Evolutionary conservation across 2,797 vertebrate genomes (phyloP).

Genomic region (Chiroxiphia lanceolata): DNA sequence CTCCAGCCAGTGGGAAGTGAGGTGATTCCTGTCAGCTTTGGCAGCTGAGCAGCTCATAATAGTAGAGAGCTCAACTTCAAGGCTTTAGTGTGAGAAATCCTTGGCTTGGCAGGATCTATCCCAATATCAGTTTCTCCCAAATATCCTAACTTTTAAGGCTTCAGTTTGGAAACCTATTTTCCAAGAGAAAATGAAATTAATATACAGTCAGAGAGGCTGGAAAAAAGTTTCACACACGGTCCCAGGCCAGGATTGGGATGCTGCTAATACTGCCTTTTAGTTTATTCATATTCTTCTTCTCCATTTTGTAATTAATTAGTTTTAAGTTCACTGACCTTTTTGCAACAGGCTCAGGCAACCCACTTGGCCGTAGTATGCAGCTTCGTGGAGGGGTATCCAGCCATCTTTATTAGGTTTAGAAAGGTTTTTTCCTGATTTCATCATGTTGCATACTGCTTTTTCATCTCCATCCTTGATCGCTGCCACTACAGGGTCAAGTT

Average conservation of each 20-base stretch:
- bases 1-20: neutral
- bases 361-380: conserved; percentile 85
- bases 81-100: neutral
- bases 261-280: neutral
- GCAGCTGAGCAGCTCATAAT: neutral
- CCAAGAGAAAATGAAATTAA: neutral
- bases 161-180: neutral
- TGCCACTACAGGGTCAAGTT: conserved; percentile 79
- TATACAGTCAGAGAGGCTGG: neutral
- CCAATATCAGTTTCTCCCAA: neutral
- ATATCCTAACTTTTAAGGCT: neutral
- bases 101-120: neutral
- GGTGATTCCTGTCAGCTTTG: neutral
- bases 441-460: conserved; percentile 76
- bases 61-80: neutral
- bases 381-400: conserved; percentile 91
- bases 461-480: conserved; percentile 86
- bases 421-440: conserved; percentile 79
- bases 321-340: conserved; percentile 78
- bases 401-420: conserved; percentile 85
- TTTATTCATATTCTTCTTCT: neutral
- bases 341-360: conserved; percentile 84
- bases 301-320: neutral
- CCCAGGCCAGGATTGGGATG: neutral
- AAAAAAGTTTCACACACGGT: neutral